Conservation (phyloP, 2,888 invertebrate species). For the Lasioglossum marginatum region DNA sequence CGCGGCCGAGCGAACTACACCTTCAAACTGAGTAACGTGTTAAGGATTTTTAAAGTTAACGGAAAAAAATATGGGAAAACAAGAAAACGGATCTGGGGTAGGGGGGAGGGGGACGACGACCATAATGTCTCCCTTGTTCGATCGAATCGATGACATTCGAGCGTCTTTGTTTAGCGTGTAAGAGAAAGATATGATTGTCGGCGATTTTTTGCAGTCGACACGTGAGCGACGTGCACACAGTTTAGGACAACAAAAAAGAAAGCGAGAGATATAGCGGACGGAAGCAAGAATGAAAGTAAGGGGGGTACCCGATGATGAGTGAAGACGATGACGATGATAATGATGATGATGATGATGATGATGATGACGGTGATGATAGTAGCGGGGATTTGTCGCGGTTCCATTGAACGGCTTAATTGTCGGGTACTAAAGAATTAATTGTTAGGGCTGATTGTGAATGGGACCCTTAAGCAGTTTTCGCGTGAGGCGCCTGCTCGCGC, state of each 20-base stretch:
- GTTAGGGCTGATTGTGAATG: conserved; percentile 74
- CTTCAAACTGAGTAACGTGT: conserved; percentile 74
- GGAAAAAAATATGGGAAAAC: neutral
- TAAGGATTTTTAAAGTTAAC: conserved; percentile 78
- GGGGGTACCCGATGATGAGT: conserved; percentile 24
- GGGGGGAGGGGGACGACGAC: neutral
- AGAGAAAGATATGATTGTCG: conserved; percentile 13
- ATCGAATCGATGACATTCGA: neutral
- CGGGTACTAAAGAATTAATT: conserved; percentile 56
- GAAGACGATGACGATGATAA: neutral
- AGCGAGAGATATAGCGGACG: neutral
- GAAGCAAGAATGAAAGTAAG: conserved; percentile 42
- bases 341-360: neutral
- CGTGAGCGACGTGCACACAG: conserved; percentile 23
- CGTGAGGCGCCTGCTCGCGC: conserved; percentile 63
- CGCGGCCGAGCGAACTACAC: conserved; percentile 63
- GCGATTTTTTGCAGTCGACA: conserved; percentile 3
- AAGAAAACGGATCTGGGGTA: neutral
- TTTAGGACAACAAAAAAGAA: neutral
- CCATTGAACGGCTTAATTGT: conserved; percentile 23
- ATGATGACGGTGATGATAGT: neutral
- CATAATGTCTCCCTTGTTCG: neutral
- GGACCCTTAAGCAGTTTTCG: conserved; percentile 76
- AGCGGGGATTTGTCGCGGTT: neutral
- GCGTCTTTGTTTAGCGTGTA: conserved; percentile 48